These are phyloP conservation scores for Arbacia lixula DNA, from an alignment of 53 echinoderm and acorn worm genomes.

Conservation along the genomic window DNA sequence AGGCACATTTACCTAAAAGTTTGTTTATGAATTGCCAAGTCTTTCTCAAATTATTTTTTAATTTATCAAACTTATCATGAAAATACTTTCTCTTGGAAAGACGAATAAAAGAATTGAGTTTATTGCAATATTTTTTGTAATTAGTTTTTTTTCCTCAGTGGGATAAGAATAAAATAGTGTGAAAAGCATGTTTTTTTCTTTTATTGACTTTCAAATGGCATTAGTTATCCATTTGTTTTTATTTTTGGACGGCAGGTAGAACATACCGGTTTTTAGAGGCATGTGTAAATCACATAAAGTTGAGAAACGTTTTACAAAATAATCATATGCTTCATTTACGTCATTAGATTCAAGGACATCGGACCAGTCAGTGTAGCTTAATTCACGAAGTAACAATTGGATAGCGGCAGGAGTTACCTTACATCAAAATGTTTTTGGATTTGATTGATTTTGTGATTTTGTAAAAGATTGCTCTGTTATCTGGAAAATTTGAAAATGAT, in stretches of 20 bases:
- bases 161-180: too few relatives aligned
- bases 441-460: too few relatives aligned
- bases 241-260: too few relatives aligned
- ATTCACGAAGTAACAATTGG: neutral
- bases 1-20: neutral
- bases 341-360: neutral
- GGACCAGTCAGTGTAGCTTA: neutral
- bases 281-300: too few relatives aligned
- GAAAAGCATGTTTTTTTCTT: too few relatives aligned
- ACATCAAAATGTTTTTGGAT: neutral
- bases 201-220: too few relatives aligned
- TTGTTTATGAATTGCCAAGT: conserved; percentile 14
- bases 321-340: too few relatives aligned
- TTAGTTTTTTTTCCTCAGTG: neutral
- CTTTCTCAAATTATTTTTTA: neutral
- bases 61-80: neutral
- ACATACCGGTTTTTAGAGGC: too few relatives aligned
- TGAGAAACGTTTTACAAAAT: too few relatives aligned
- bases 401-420: conserved; percentile 1
- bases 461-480: neutral
- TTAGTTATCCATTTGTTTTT: too few relatives aligned
- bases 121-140: conserved; percentile 8
- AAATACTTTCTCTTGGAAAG: neutral
- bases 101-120: neutral
- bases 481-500: neutral